These are phyloP conservation scores for Scomber scombrus DNA, from an alignment of 2,113 vertebrate genomes.

Conservation along the genomic window DNA sequence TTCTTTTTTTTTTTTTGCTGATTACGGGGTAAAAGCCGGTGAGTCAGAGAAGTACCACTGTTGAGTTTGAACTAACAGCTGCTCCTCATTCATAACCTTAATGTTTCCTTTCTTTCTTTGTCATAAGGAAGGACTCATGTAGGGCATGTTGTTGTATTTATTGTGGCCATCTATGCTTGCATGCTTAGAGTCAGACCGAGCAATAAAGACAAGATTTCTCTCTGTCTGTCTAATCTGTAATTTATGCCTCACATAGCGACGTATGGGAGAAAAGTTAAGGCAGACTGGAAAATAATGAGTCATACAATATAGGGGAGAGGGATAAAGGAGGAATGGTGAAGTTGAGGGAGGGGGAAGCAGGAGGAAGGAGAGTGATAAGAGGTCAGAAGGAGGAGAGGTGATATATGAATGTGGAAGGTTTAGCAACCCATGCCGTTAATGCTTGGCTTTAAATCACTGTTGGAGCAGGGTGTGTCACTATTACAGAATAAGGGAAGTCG, in stretches of 20 bases:
- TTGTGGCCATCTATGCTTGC: constrained; percentile 1
- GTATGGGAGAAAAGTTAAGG: not conserved
- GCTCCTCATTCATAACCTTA: constrained; percentile 49
- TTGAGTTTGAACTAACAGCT: constrained; percentile 53
- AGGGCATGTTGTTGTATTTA: constrained; percentile 13
- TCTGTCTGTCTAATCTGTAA: not conserved
- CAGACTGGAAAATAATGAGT: not conserved
- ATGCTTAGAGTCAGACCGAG: not conserved
- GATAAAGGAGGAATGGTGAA: not conserved
- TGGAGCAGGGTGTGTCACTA: constrained; percentile 46
- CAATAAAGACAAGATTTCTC: not conserved
- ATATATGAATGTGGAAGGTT: constrained; percentile 36
- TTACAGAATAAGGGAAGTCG: constrained; percentile 33
- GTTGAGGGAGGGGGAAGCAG: not conserved
- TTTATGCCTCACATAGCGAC: not conserved
- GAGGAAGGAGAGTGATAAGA: constrained; percentile 10
- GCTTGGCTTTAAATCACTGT: constrained; percentile 32
- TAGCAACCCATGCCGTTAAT: constrained; percentile 7
- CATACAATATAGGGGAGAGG: not conserved
- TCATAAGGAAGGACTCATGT: constrained; percentile 12
- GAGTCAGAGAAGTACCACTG: constrained; percentile 56
- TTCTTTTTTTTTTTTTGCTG: constrained; percentile 21
- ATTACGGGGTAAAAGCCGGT: constrained; percentile 55
- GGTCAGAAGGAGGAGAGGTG: not conserved
- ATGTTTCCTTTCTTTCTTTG: constrained; percentile 30